Percentiles rank a stretch among this genome's conserved stretches.
Conservation (phyloP, 2,888 invertebrate species). For the Hydroisotoma schaefferi region DNA sequence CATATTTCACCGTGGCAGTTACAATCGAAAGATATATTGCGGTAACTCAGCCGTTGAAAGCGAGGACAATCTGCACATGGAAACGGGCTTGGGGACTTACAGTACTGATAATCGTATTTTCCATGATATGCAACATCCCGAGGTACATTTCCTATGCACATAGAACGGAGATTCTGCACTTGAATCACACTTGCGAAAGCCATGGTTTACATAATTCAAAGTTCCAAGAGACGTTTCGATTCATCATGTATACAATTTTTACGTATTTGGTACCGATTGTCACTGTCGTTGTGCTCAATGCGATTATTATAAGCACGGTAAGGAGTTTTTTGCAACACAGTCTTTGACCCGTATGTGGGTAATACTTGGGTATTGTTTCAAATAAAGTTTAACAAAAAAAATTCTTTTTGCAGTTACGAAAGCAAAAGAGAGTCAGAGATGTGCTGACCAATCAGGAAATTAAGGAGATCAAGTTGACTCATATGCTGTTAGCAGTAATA, state of each 20-base stretch:
- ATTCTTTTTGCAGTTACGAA: slow-evolving; percentile 1
- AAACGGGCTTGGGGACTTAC: neutral
- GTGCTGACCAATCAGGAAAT: neutral
- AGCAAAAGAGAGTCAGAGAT: neutral
- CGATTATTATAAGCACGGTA: slow-evolving; percentile 2
- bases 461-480: slow-evolving; percentile 5
- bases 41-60: slow-evolving; percentile 58
- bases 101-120: neutral
- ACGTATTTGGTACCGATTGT: neutral
- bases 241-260: neutral
- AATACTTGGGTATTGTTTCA: too few species aligned
- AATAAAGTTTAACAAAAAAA: too few species aligned
- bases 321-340: too few species aligned
- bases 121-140: neutral
- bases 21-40: slow-evolving; percentile 89
- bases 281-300: neutral
- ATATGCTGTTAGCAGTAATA: slow-evolving; percentile 8
- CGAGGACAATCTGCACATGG: neutral
- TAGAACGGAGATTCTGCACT: neutral
- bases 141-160: neutral
- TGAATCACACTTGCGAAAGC: neutral
- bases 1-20: slow-evolving; percentile 71
- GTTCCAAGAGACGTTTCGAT: neutral
- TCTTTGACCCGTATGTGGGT: too few species aligned
- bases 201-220: neutral